Base-by-base conservation (phyloP, 2,113 vertebrate genomes). In the Vombatus ursinus region DNA sequence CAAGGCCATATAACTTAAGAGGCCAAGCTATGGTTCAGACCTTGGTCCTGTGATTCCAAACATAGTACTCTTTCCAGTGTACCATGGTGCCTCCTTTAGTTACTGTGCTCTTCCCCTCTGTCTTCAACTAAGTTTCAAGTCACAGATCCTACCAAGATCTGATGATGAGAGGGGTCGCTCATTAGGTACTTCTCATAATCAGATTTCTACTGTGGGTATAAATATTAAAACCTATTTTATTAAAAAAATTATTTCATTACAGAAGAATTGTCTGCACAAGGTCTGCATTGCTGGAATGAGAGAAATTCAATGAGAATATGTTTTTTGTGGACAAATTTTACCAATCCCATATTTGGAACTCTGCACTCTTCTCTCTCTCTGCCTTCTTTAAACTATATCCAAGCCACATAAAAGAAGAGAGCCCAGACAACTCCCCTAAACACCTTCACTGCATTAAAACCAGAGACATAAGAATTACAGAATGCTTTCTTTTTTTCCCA, bases 371-470 rank as follows among this genome's bases (percentile, higher is more conserved):
- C 96, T 93, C 14, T 19, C 52, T 49, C 91, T 44, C 31, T 92
- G 53, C 48, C 22, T 11, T 93, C 95, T 97, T 98, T 97, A 96
- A 97, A 97, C 52, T 47, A 51, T 11, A 94, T 96, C 96, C 96
- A 98, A 98, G 91, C 98, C 96, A 96, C 96, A 97, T 96, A 91
- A 98, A 98, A 98, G 96, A 91, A 25, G n/a, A 19, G 28, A 95
- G 57, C 91, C 92, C 95, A 96, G n/a, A 48, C 94, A 92, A 89
- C 93, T 96, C 90, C 51, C 52, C 92, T 95, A 93, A 68, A 94
- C 96, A 98, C 95, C 96, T 97, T 92, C 37, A 31, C 52, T 92
- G 57, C 96, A 95, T 96, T 89, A 95, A 93, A 97, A 92, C 95
- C 91, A 94, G 90, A 95, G 97, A 95, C 94, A 68, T 89, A 96